Percentiles rank a stretch among this genome's conserved stretches.
These are phyloP conservation scores for Loriculus beryllinus DNA, from an alignment of 2,797 vertebrate genomes.

Conservation along the genomic window DNA sequence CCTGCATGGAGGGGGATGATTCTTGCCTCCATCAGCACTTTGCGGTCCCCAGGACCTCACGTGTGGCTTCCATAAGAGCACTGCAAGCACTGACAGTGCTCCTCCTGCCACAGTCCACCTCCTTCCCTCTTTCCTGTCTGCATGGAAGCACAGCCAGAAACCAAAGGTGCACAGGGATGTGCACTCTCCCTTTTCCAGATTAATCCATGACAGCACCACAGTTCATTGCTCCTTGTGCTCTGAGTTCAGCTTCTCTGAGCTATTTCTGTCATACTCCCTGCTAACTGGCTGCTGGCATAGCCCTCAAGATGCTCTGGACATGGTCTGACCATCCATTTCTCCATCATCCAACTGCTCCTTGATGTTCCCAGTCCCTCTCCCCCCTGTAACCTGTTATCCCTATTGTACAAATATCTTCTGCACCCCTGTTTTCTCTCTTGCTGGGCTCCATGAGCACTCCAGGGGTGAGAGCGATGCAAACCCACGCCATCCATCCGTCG, in stretches of 20 bases:
- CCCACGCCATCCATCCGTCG: background rate
- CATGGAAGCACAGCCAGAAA: background rate
- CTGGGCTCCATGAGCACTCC: fast-evolving
- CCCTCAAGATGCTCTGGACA: background rate
- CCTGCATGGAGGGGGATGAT: fast-evolving
- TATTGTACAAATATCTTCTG: background rate
- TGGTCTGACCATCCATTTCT: background rate
- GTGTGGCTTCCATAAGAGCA: background rate
- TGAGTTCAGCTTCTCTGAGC: background rate
- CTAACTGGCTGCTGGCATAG: background rate
- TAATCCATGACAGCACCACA: background rate
- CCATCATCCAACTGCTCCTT: background rate
- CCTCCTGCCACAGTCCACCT: background rate
- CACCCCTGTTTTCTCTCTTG: background rate
- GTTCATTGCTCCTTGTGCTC: background rate
- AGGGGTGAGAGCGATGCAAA: fast-evolving
- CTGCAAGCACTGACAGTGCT: background rate
- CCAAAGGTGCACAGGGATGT: background rate
- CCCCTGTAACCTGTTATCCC: fast-evolving
- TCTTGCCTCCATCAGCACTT: background rate
- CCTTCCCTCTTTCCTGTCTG: background rate
- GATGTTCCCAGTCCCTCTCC: fast-evolving
- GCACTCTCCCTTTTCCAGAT: background rate
- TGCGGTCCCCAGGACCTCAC: background rate
- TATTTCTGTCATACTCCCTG: background rate